These are phyloP conservation scores for Myotis yumanensis DNA, from an alignment of 2,113 vertebrate genomes.

Conservation along the genomic window DNA sequence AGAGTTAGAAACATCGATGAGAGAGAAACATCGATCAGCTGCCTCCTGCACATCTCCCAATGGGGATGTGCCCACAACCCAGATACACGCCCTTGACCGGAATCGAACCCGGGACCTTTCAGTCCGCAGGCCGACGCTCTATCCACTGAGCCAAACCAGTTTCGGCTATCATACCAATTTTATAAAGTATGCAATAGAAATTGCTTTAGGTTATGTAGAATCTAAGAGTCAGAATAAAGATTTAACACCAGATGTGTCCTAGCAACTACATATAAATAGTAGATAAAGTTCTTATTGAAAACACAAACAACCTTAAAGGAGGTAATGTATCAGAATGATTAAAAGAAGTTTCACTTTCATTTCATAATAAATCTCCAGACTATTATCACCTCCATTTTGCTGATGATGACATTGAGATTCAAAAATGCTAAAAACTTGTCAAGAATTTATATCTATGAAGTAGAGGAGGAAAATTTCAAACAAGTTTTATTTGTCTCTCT, in stretches of 20 bases:
- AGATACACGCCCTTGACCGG: too few species aligned
- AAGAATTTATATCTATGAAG: background rate
- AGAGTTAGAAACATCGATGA: too few species aligned
- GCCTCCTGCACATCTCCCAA: too few species aligned
- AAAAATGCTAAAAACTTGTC: background rate
- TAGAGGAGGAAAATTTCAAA: background rate
- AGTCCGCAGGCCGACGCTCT: too few species aligned
- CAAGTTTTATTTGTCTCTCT: background rate
- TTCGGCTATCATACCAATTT: too few species aligned
- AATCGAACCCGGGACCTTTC: too few species aligned
- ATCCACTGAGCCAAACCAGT: too few species aligned
- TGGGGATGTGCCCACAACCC: too few species aligned
- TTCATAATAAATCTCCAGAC: background rate
- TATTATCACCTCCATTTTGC: background rate
- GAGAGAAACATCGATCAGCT: too few species aligned
- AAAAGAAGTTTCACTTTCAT: constrained; percentile 12
- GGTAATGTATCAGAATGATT: background rate
- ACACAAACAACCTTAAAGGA: background rate
- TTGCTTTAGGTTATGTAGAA: background rate
- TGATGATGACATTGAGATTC: background rate
- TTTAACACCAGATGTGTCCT: background rate
- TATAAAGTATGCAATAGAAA: background rate
- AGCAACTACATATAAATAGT: background rate
- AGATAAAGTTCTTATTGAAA: background rate
- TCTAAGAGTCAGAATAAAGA: background rate